A percentile compares a stretch with the other conserved stretches of the same genome.
phyloP scores from a whole-genome alignment of 2,888 invertebrate genomes.

The Agriopis marginaria region DNA sequence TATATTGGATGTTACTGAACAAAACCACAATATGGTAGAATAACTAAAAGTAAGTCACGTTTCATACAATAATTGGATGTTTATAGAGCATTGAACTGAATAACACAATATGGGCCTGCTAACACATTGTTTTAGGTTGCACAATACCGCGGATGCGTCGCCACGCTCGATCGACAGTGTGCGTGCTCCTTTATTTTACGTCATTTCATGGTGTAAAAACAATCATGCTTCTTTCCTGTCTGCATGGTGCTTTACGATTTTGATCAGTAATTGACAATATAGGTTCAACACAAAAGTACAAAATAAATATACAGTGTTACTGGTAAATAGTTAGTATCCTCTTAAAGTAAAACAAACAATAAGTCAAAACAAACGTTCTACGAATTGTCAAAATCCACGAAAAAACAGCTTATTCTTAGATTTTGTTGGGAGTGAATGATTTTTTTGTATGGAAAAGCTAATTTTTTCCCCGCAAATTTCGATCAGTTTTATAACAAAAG shows the following conservation, averaged over 20 bases:
- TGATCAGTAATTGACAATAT: slow-evolving; percentile 13
- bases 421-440: too few species aligned
- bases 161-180: slow-evolving; percentile 70
- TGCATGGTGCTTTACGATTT: slow-evolving; percentile 22
- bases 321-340: too few species aligned
- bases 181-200: slow-evolving; percentile 60
- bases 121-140: slow-evolving; percentile 68
- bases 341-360: too few species aligned
- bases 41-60: slow-evolving; percentile 2
- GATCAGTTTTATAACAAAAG: too few species aligned
- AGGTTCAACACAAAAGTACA: too few species aligned
- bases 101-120: slow-evolving; percentile 50
- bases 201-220: slow-evolving; percentile 67
- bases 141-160: slow-evolving; percentile 70
- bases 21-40: not conserved
- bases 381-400: too few species aligned
- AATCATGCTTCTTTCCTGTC: slow-evolving; percentile 71
- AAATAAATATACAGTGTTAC: too few species aligned
- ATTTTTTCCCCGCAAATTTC: too few species aligned
- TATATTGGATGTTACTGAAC: not conserved
- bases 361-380: too few species aligned
- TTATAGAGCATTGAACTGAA: slow-evolving; percentile 53
- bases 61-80: slow-evolving; percentile 16
- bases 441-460: too few species aligned
- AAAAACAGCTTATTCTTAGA: too few species aligned